A percentile compares a stretch with the other conserved stretches of the same genome.
Evolutionary conservation across 2,113 vertebrate genomes (phyloP).

Genomic region (Uropsilus gracilis): DNA sequence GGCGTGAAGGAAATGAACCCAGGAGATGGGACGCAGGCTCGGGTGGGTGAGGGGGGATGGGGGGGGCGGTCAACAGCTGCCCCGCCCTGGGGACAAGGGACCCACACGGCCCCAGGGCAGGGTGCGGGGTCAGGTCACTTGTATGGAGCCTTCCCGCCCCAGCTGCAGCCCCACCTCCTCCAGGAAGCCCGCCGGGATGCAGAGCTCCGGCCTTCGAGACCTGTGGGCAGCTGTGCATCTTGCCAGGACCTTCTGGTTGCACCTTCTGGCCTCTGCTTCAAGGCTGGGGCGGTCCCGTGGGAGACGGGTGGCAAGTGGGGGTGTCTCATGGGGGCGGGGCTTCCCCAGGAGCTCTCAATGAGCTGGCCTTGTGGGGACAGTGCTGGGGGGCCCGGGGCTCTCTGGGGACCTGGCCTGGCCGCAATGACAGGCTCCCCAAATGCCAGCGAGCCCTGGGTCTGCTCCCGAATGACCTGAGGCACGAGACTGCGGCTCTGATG

Average conservation of each 20-base stretch:
- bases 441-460: too few species aligned
- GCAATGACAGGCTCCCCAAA: neutral
- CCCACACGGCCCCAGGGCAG: too few species aligned
- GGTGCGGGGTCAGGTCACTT: neutral
- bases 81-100: neutral
- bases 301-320: neutral
- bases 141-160: neutral
- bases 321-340: neutral
- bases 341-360: too few species aligned
- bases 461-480: neutral
- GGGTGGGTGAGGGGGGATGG: too few species aligned
- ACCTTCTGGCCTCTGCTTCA: neutral
- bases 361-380: too few species aligned
- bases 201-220: neutral
- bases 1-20: neutral
- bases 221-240: too few species aligned
- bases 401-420: too few species aligned
- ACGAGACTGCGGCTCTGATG: neutral
- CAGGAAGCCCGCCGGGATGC: neutral
- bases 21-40: fast-evolving
- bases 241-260: neutral
- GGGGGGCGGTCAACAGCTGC: neutral
- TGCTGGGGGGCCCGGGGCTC: too few species aligned
- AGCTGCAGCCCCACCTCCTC: neutral
- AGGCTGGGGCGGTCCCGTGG: neutral